Evolutionary conservation across 1,140 invertebrate genomes (phyloP), one percentile per base, ranked within the genome.

Genomic region (Ectropis grisescens): DNA sequence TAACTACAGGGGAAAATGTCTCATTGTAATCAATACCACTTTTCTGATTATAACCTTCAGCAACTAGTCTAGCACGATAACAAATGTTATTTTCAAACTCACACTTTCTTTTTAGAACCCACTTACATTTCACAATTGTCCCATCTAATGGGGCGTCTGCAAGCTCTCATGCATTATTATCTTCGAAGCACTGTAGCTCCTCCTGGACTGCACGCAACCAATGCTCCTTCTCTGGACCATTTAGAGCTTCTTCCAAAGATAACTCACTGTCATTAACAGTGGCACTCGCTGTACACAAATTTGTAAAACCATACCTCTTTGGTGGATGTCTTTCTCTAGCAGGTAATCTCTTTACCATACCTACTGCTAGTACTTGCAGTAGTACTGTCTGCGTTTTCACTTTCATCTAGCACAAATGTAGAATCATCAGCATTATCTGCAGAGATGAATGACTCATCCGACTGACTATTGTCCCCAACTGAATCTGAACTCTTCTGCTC

Each of bases 61-160:
- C 24, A 6, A 26, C 24, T n/a, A 26, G n/a, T n/a, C 24, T 26
- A 13, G 82, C 82, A 44, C 81, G 80, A 29, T 67, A 74, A 7
- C 47, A 33, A 1, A 48, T 40, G 2, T 58, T 46, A 24, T 51
- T 45, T 16, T 70, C 46, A 16, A 31, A 15, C 16, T 65, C 43
- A 6, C 37, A 41, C 25, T 26, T 48, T 48, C 9, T 39, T 8
- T 29, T 26, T 6, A 47, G 32, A n/a, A 42, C 36, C 39, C 39
- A 47, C 10, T 41, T 47, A 29, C 32, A 33, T 16, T 43, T 27
- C 15, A 79, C 57, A 19, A 58, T 32, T 33, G 52, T 61, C 28
- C 38, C 45, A 30, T 44, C 30, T 26, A 41, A 33, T 30, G 71
- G 62, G 25, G 41, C 19, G 13, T 69, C 47, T 9, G 59, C 58